Evolutionary conservation across 2,888 invertebrate species (phyloP).

Genomic region (Hetaerina titia): DNA sequence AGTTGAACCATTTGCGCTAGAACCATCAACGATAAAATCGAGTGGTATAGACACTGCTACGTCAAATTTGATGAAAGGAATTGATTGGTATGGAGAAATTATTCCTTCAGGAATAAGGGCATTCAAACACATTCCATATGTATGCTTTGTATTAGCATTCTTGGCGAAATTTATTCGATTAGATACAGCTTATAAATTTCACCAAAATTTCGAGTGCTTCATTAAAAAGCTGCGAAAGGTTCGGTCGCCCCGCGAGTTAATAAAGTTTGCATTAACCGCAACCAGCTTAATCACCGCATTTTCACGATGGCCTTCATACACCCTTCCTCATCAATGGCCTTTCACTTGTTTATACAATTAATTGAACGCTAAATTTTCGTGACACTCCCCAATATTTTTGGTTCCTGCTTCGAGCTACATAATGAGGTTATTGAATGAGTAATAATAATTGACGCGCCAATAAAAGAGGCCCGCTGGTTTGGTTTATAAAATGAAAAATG

Average conservation of each 20-base stretch:
- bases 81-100: neutral
- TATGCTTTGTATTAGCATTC: neutral
- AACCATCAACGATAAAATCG: too few species aligned
- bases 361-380: neutral
- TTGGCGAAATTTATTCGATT: neutral
- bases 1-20: too few species aligned
- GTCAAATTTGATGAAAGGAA: too few species aligned
- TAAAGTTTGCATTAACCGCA: neutral
- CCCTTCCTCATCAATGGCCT: neutral
- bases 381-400: neutral
- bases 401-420: neutral
- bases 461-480: neutral
- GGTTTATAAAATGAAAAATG: neutral
- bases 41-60: too few species aligned
- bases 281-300: neutral
- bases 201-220: neutral
- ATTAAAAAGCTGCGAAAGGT: neutral
- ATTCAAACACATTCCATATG: neutral
- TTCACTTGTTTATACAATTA: constrained; percentile 22
- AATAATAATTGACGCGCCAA: neutral
- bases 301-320: neutral
- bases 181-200: neutral
- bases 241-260: neutral
- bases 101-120: neutral
- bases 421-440: neutral